phyloP scores from a whole-genome alignment of 2,113 vertebrate species.

The Scomber japonicus region DNA sequence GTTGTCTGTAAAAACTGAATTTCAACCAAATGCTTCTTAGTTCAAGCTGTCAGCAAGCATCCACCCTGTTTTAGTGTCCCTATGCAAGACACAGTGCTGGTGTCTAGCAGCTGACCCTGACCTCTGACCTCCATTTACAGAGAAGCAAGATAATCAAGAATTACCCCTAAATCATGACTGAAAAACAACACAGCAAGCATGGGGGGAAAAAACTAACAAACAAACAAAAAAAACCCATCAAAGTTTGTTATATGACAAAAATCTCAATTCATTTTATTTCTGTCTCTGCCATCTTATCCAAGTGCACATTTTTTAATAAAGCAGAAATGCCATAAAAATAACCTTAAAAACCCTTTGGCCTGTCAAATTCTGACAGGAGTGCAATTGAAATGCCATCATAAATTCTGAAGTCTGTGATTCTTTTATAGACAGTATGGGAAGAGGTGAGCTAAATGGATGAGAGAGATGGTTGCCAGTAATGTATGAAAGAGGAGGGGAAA shows the following conservation, averaged over 20 bases:
- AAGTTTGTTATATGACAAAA: slow-evolving; percentile 29
- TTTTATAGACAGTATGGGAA: slow-evolving; percentile 66
- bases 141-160: slow-evolving; percentile 5
- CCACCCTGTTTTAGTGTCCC: slow-evolving; percentile 1
- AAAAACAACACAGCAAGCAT: too few species aligned
- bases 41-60: not conserved
- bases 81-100: not conserved
- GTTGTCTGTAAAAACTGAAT: not conserved
- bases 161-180: not conserved
- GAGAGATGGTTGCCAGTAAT: slow-evolving; percentile 59
- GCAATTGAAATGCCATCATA: slow-evolving; percentile 66
- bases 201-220: too few species aligned
- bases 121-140: slow-evolving; percentile 11
- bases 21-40: not conserved
- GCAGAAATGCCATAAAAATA: slow-evolving; percentile 68
- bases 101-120: not conserved
- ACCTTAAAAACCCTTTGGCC: slow-evolving; percentile 66
- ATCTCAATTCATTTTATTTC: slow-evolving; percentile 6
- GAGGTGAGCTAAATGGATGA: slow-evolving; percentile 64
- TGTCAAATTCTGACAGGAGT: slow-evolving; percentile 68
- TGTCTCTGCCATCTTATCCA: slow-evolving; percentile 31
- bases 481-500: slow-evolving; percentile 33
- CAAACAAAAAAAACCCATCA: not conserved
- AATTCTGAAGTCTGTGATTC: slow-evolving; percentile 68
- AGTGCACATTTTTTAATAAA: slow-evolving; percentile 71